Evolutionary conservation across 2,888 invertebrate genomes (phyloP), one percentile per base, ranked within the genome.

Genomic region (Disparrhopalites patrizii): DNA sequence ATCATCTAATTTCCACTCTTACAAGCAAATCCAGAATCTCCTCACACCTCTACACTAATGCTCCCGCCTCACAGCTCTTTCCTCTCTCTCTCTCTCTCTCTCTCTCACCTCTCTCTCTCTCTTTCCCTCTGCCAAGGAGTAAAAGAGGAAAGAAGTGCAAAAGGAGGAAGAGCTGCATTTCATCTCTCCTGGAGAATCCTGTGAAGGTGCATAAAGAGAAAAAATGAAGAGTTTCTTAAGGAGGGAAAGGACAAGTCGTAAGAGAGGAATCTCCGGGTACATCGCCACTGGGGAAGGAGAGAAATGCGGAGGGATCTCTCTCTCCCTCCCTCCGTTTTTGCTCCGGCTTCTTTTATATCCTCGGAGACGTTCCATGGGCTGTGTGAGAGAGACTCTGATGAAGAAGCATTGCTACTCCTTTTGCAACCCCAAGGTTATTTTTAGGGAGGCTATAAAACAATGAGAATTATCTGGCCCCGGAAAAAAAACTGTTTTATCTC

Each of bases 1-100:
- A 54, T 63, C 63, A 63, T 63, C 40, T 51, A 62, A 51, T 62
- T 62, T 50, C 15, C 15, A n/a, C 36, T n/a, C 52, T 50, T 61
- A 25, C 20, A 43, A n/a, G 23, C 27, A 31, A 33, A 56, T 13
- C 20, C 20, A 27, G 4, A 18, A 31, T 56, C 20, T 10, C 23
- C 23, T 23, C 23, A 15, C 7, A 36, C n/a, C 8, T 36, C 36
- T 36, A 7, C 36, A 36, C 36, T 36, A 36, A 7, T 7, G 15
- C 36, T 7, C 36, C 15, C 15, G 36, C 36, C 7, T 36, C 15
- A 36, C 36, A 15, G 52, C 47, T 43, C 43, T 20, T 43, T 43
- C 43, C 43, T 43, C 8, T n/a, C 7, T 43, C 43, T n/a, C 7
- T 36, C 36, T 36, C 36, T 36, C 7, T 36, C 7, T 36, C 36